phyloP scores from a whole-genome alignment of 1,140 invertebrate species.

The Drosophila pandora region DNA sequence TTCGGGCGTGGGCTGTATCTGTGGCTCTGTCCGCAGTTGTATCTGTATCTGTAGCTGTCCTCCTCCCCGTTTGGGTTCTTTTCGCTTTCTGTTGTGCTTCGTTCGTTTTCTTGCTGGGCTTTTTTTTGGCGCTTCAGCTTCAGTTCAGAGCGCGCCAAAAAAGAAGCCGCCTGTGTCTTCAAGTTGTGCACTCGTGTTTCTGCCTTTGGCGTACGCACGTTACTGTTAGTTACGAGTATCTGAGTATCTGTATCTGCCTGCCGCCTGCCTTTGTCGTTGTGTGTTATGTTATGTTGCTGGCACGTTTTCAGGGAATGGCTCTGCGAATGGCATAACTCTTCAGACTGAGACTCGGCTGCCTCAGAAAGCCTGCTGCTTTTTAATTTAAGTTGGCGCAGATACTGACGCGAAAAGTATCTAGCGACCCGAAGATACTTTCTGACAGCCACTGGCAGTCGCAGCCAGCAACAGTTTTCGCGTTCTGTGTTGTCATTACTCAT shows the following conservation, averaged over 20 bases:
- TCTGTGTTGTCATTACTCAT: constrained; percentile 73
- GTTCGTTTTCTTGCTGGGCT: constrained; percentile 13
- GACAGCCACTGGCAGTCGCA: constrained; percentile 7
- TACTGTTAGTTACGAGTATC: constrained; percentile 74
- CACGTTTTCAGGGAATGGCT: constrained; percentile 48
- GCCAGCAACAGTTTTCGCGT: constrained; percentile 59
- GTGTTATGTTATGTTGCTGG: constrained; percentile 32
- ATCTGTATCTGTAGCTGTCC: neutral
- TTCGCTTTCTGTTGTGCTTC: constrained; percentile 48
- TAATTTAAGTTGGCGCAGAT: constrained; percentile 73
- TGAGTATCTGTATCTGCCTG: constrained; percentile 34
- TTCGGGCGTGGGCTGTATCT: constrained; percentile 9
- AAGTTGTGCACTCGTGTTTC: constrained; percentile 30
- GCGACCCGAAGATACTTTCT: constrained; percentile 34
- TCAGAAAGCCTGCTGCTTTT: constrained; percentile 58
- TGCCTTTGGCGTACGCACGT: constrained; percentile 69
- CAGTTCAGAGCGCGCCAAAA: constrained; percentile 73
- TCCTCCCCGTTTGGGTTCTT: constrained; percentile 14
- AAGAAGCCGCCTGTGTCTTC: constrained; percentile 42
- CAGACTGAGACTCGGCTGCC: constrained; percentile 23
- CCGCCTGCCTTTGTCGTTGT: constrained; percentile 13
- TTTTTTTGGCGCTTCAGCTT: constrained; percentile 74
- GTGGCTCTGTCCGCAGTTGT: constrained; percentile 5
- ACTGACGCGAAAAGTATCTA: constrained; percentile 70
- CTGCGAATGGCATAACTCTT: constrained; percentile 60